Evolutionary conservation across 1,140 invertebrate genomes (phyloP).

Genomic region (Trachymyrmex septentrionalis): DNA sequence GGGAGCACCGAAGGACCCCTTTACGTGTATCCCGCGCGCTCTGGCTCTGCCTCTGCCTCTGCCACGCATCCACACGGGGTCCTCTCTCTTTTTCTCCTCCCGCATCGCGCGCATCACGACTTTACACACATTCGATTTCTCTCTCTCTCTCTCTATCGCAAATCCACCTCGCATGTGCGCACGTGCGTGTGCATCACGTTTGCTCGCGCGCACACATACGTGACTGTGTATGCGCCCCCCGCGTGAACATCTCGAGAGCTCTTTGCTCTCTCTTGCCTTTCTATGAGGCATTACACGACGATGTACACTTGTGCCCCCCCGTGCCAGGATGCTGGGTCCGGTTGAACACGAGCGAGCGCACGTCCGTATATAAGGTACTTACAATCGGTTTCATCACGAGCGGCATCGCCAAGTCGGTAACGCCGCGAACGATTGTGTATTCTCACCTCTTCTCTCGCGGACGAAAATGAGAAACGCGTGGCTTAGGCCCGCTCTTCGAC

Average conservation of each 20-base stretch:
- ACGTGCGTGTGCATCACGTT: conserved; percentile 27
- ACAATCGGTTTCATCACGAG: conserved; percentile 79
- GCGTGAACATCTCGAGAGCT: conserved; percentile 54
- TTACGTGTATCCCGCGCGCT: conserved; percentile 60
- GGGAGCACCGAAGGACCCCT: conserved; percentile 49
- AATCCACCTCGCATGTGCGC: conserved; percentile 34
- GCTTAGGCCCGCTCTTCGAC: background rate
- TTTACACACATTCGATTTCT: conserved; percentile 26
- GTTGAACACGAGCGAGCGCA: conserved; percentile 43
- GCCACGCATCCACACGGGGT: conserved; percentile 38
- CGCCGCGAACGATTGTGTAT: conserved; percentile 63
- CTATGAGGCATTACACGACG: conserved; percentile 80
- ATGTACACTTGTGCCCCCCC: conserved; percentile 75
- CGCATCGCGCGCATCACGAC: conserved; percentile 38
- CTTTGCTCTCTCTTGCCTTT: conserved; percentile 74
- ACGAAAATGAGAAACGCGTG: conserved; percentile 36
- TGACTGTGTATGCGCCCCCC: background rate
- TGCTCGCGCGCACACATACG: background rate
- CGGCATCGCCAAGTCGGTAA: conserved; percentile 40
- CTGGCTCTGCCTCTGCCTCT: background rate
- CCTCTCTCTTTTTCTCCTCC: conserved; percentile 50
- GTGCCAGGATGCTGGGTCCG: conserved; percentile 71
- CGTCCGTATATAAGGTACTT: conserved; percentile 71
- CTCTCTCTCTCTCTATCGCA: conserved; percentile 11
- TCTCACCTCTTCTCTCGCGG: conserved; percentile 66